Evolutionary conservation across 1,140 invertebrate species (phyloP).

Genomic region (Zaprionus davidi): DNA sequence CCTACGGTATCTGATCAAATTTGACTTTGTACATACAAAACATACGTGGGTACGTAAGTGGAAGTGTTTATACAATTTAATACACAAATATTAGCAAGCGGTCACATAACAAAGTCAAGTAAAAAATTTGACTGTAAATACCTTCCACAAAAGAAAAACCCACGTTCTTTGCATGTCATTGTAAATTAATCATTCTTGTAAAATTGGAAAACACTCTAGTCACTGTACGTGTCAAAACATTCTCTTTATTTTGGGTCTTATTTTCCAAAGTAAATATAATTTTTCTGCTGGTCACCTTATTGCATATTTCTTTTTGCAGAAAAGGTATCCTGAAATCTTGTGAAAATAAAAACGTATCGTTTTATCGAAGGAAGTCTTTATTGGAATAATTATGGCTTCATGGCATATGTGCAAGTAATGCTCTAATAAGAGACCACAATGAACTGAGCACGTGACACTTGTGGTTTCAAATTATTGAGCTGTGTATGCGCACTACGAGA

Average conservation of each 20-base stretch:
- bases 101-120: too few species aligned
- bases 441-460: slow-evolving; percentile 74
- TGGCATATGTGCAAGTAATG: slow-evolving; percentile 72
- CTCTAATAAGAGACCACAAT: slow-evolving; percentile 61
- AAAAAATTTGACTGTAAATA: not conserved
- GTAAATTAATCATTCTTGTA: not conserved
- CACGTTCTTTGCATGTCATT: too few species aligned
- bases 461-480: slow-evolving; percentile 64
- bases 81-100: too few species aligned
- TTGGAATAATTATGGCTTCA: slow-evolving; percentile 38
- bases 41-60: too few species aligned
- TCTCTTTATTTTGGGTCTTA: not conserved
- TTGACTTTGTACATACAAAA: too few species aligned
- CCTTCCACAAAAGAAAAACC: not conserved
- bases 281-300: not conserved
- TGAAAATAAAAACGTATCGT: not conserved
- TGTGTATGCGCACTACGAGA: slow-evolving; percentile 27
- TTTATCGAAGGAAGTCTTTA: slow-evolving; percentile 19
- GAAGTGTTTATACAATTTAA: too few species aligned
- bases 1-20: too few species aligned
- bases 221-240: not conserved
- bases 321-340: not conserved
- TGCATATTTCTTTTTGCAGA: not conserved
- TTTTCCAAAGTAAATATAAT: not conserved
- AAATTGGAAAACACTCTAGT: not conserved